These are phyloP conservation scores for Rhynchotus rufescens DNA, from an alignment of 2,797 vertebrate genomes.

Conservation along the genomic window DNA sequence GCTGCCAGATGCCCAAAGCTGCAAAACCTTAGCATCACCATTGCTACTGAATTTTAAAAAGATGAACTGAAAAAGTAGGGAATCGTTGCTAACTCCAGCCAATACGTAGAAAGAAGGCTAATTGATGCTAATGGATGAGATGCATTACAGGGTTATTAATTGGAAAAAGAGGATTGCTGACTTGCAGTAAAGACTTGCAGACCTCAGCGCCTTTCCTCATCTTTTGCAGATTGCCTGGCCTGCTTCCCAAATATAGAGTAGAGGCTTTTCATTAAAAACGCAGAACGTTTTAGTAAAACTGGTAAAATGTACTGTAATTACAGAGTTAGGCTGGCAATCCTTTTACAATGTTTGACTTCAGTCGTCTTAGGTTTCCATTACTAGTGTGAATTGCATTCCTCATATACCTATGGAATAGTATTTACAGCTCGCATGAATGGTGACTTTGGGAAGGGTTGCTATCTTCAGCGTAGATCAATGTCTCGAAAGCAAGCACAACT, in stretches of 20 bases:
- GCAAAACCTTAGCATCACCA: background rate
- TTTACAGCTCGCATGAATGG: background rate
- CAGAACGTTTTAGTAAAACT: constrained; percentile 36
- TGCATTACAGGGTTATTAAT: constrained; percentile 71
- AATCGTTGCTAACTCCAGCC: constrained; percentile 26
- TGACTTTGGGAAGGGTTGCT: background rate
- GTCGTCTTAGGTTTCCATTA: background rate
- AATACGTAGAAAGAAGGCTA: constrained; percentile 39
- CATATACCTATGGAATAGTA: background rate
- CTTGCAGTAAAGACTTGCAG: constrained; percentile 66
- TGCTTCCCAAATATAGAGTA: constrained; percentile 38
- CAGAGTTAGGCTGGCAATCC: background rate
- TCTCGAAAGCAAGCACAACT: background rate
- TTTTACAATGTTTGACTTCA: background rate
- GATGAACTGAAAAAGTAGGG: background rate
- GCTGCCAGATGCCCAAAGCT: background rate
- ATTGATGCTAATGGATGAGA: constrained; percentile 59
- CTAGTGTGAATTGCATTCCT: background rate
- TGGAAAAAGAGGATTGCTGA: constrained; percentile 66
- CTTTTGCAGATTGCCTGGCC: constrained; percentile 74
- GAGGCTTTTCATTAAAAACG: constrained; percentile 51
- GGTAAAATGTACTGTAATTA: constrained; percentile 27
- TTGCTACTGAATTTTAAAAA: background rate
- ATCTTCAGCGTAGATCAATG: background rate
- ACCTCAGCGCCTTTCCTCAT: constrained; percentile 71